A percentile compares a stretch with the other conserved stretches of the same genome.
Conservation (phyloP, 2,888 invertebrate species). For the Abrostola tripartita region DNA sequence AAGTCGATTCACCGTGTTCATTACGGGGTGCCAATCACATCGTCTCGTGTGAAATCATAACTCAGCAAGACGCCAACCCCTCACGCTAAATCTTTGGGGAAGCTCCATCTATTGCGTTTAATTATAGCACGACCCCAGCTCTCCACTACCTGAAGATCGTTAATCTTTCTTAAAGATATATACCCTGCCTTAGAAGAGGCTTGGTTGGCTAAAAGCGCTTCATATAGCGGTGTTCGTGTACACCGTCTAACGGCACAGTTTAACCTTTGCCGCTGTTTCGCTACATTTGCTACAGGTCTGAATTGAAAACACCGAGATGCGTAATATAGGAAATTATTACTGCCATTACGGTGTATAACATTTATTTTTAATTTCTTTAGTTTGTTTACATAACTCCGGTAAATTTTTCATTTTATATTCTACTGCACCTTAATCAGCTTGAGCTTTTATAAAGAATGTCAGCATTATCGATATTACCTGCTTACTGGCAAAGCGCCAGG, state of each 20-base stretch:
- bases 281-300: slow-evolving; percentile 56
- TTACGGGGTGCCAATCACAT: slow-evolving; percentile 84
- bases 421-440: no score
- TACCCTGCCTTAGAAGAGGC: slow-evolving; percentile 77
- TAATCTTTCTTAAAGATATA: slow-evolving; percentile 88
- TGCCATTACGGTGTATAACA: background rate
- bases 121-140: slow-evolving; percentile 80
- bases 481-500: slow-evolving; percentile 27
- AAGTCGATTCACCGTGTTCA: slow-evolving; percentile 77
- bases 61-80: slow-evolving; percentile 85
- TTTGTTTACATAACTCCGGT: no score
- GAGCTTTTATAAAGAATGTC: slow-evolving; percentile 12
- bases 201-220: slow-evolving; percentile 80
- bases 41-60: slow-evolving; percentile 85
- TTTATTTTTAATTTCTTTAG: background rate
- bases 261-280: slow-evolving; percentile 65
- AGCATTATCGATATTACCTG: slow-evolving; percentile 26
- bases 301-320: slow-evolving; percentile 33
- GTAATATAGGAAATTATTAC: background rate
- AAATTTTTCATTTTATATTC: background rate
- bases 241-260: slow-evolving; percentile 63
- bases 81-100: slow-evolving; percentile 84
- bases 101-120: slow-evolving; percentile 87
- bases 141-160: slow-evolving; percentile 85
- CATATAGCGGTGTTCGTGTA: slow-evolving; percentile 70